These are phyloP conservation scores for Mechanitis mazaeus DNA, from an alignment of 2,888 invertebrate species.

Conservation along the genomic window DNA sequence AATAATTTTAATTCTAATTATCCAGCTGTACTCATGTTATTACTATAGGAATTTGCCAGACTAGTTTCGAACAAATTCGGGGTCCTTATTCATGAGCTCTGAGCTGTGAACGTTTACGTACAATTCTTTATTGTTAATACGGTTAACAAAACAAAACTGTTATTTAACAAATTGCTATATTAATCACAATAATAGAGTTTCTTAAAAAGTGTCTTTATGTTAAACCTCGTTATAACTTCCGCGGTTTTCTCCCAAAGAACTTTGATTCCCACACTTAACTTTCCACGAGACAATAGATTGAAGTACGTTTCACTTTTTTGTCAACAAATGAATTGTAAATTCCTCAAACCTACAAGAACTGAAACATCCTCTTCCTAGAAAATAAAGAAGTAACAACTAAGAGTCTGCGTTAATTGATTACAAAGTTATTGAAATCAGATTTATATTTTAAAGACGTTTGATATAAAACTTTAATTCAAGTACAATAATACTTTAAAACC, in stretches of 20 bases:
- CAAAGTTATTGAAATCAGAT: no score
- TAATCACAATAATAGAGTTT: background rate
- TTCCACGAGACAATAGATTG: constrained; percentile 62
- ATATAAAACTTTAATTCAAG: no score
- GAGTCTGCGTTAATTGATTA: background rate
- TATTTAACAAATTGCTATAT: no score
- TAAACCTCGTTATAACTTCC: constrained; percentile 37
- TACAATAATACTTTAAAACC: no score
- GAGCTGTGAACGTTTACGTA: no score
- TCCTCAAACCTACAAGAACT: constrained; percentile 54
- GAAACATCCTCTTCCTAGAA: constrained; percentile 50
- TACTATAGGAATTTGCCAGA: no score
- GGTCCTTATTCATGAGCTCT: no score
- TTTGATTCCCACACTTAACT: constrained; percentile 62
- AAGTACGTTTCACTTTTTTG: constrained; percentile 73
- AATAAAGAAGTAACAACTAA: constrained; percentile 6
- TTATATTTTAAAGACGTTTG: no score
- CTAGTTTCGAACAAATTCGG: no score
- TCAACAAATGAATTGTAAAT: constrained; percentile 50
- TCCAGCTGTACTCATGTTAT: no score
- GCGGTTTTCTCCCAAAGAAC: constrained; percentile 54
- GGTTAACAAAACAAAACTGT: background rate
- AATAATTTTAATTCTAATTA: no score
- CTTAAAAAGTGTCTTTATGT: background rate
- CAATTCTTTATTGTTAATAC: background rate